Evolutionary conservation across 2,113 vertebrate species (phyloP), one percentile per base, ranked within the genome.

Genomic region (Pomatostomus ruficeps): DNA sequence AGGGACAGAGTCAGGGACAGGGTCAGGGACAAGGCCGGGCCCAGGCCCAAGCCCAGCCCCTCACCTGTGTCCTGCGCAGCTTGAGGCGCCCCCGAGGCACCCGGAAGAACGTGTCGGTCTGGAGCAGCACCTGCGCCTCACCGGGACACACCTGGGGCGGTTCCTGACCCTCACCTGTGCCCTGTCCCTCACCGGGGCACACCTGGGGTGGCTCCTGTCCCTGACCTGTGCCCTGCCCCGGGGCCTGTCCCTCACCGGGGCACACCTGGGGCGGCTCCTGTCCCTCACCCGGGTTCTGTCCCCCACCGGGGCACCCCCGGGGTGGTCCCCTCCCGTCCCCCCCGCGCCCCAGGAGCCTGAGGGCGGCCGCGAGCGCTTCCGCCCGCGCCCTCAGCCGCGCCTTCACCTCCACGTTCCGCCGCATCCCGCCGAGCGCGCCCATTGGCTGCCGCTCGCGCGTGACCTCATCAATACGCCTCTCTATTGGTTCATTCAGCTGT

Each of bases 361-460:
- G 88, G 0, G 97, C 98, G 55, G 57, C 97, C 58, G 75, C 12
- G 3, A 84, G 94, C 11, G 97, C 94, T 15, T 15, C 59, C 4
- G 33, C 51, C 38, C 31, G 19, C 68, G 97, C 84, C 63, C 91
- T 84, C 77, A 98, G 96, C 23, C 72, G 93, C 8, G 98, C 98
- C 87, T 99, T 98, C 83, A 98, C 97, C 92, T 98, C 98, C 89
- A 98, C 98, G 57, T 98, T 99, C 16, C 98, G 98, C 7, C 93
- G 98, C 98, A 98, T 98, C 61, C 73, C 54, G 77, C 85, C 65
- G 22, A 36, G 2, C 14, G 5, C 9, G 4, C 62, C 66, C 18
- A 80, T 76, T 81, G 85, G 57, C 46, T 4, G 61, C 12, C 7
- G 48, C 25, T 7, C 38, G 3, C 38, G 25, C 59, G 1, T 5